Conservation (phyloP, 1,140 invertebrate genomes). For the Drosophila obscura region DNA sequence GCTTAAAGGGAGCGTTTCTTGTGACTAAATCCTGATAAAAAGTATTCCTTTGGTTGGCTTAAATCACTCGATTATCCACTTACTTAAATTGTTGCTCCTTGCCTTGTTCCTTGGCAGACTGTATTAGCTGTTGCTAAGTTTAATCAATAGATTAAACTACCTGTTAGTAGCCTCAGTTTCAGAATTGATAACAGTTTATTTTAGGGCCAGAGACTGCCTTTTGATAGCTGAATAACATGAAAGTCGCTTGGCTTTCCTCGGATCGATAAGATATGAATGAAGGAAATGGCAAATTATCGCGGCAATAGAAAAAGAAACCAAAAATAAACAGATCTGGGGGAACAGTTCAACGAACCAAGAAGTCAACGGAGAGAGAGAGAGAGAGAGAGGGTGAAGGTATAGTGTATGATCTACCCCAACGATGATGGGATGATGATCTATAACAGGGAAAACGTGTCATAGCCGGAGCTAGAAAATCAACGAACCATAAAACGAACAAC, state of each 20-base stretch:
- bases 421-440: slow-evolving; percentile 23
- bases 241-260: background rate
- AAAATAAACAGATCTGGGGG: slow-evolving; percentile 13
- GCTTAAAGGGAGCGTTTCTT: no score
- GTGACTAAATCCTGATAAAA: no score
- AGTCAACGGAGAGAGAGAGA: background rate
- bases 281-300: slow-evolving; percentile 31
- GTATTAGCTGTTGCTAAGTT: slow-evolving; percentile 4
- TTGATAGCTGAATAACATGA: slow-evolving; percentile 9
- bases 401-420: slow-evolving; percentile 35
- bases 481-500: slow-evolving; percentile 71
- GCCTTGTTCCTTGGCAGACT: background rate
- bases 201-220: slow-evolving; percentile 3
- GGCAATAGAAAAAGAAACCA: slow-evolving; percentile 4
- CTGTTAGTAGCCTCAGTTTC: background rate
- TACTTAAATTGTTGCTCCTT: background rate
- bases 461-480: slow-evolving; percentile 61
- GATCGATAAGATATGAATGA: slow-evolving; percentile 41
- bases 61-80: no score
- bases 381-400: background rate
- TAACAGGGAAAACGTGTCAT: slow-evolving; percentile 62
- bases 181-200: slow-evolving; percentile 23
- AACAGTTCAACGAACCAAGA: slow-evolving; percentile 48
- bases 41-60: no score
- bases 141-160: slow-evolving; percentile 8